phyloP scores from a whole-genome alignment of 2,797 vertebrate species.

The Microctenopoma stevenorrisi region DNA sequence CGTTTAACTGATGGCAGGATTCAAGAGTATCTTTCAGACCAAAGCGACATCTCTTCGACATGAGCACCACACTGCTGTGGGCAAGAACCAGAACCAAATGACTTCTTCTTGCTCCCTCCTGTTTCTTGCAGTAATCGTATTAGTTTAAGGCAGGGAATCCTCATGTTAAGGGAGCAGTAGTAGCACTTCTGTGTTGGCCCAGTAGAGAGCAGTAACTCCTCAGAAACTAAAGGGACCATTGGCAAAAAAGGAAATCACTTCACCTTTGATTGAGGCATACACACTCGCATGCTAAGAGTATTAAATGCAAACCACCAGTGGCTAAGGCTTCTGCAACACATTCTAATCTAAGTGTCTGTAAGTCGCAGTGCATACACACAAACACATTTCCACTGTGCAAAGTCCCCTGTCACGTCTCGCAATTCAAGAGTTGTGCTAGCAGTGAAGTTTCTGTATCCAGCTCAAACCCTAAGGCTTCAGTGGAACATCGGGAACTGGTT shows the following conservation, averaged over 20 bases:
- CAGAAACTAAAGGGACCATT: constrained; percentile 31
- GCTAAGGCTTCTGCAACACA: constrained; percentile 51
- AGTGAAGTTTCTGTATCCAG: constrained; percentile 12
- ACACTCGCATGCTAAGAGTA: constrained; percentile 68
- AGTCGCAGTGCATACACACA: constrained; percentile 49
- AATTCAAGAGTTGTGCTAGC: constrained; percentile 35
- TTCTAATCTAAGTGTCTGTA: constrained; percentile 47
- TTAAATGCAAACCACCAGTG: constrained; percentile 61
- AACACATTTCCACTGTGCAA: constrained; percentile 22
- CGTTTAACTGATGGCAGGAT: constrained; percentile 58
- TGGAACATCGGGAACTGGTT: constrained; percentile 55
- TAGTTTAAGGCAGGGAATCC: constrained; percentile 18
- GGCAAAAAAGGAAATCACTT: constrained; percentile 36
- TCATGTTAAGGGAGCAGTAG: constrained; percentile 22
- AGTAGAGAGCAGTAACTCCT: constrained; percentile 65
- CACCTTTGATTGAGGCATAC: constrained; percentile 55
- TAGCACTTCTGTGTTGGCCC: constrained; percentile 60
- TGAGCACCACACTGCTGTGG: constrained; percentile 5
- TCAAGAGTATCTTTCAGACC: constrained; percentile 36
- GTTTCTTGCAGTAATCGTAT: constrained; percentile 24
- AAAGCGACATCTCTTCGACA: constrained; percentile 1
- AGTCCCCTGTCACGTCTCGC: constrained; percentile 25
- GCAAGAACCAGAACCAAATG: background rate
- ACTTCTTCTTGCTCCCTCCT: background rate
- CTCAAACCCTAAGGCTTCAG: constrained; percentile 53